Conservation (phyloP, 2,113 vertebrate genomes). For the Speoplatyrhinus poulsoni region DNA sequence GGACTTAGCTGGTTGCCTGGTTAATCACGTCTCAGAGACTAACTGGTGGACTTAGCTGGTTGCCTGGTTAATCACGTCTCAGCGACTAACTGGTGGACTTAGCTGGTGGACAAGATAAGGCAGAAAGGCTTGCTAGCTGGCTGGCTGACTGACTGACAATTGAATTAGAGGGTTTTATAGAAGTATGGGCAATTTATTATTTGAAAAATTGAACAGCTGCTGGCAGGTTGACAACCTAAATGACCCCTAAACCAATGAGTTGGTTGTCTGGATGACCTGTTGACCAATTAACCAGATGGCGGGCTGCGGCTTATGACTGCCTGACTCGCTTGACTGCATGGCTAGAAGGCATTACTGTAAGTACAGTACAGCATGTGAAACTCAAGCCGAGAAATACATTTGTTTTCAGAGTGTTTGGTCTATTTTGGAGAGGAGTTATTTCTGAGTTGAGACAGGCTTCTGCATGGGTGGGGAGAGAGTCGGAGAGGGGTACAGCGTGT, state of each 20-base stretch:
- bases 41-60: neutral
- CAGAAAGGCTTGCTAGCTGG: neutral
- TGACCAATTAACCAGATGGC: neutral
- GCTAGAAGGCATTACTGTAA: neutral
- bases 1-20: constrained; percentile 37
- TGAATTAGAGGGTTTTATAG: constrained; percentile 27
- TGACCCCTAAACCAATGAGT: neutral
- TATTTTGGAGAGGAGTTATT: constrained; percentile 5
- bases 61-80: too few relatives aligned
- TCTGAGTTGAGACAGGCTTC: constrained; percentile 22
- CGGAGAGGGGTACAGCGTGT: constrained; percentile 9
- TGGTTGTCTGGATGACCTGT: constrained; percentile 8
- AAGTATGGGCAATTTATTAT: constrained; percentile 33
- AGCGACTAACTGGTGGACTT: constrained; percentile 52
- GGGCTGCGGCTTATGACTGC: neutral
- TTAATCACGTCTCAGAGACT: neutral
- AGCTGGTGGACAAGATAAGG: neutral
- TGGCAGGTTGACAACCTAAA: constrained; percentile 17
- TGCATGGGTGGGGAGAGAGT: neutral
- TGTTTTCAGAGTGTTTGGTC: neutral
- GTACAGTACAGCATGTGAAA: neutral
- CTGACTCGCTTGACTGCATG: neutral
- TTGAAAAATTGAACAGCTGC: constrained; percentile 19
- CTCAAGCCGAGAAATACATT: neutral
- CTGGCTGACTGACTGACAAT: neutral